These are phyloP conservation scores for Zelleria hepariella DNA, from an alignment of 2,888 invertebrate species.

Conservation along the genomic window DNA sequence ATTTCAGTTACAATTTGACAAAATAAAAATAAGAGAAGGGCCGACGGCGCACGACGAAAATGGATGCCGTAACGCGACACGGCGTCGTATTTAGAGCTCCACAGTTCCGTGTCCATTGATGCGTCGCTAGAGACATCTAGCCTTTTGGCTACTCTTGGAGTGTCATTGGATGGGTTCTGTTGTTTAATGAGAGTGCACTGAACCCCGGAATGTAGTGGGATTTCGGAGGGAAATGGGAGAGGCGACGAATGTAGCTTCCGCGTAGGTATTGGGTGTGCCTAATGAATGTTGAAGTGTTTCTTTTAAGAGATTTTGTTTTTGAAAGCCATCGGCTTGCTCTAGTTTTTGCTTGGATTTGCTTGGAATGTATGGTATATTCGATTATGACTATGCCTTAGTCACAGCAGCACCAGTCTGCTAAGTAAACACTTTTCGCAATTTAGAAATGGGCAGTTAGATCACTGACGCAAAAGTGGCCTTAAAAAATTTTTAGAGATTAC, in stretches of 20 bases:
- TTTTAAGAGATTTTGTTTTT: not conserved
- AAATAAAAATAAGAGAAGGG: conserved; percentile 68
- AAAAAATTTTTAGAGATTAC: too few relatives aligned
- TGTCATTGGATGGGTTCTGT: not conserved
- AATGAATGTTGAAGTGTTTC: not conserved
- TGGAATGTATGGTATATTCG: too few relatives aligned
- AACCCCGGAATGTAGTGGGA: conserved; percentile 26
- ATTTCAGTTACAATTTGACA: conserved; percentile 72
- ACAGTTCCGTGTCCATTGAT: not conserved
- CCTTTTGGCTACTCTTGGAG: not conserved
- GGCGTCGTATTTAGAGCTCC: conserved; percentile 10
- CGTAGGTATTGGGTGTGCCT: not conserved
- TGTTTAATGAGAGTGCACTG: conserved; percentile 66
- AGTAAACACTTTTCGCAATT: too few relatives aligned
- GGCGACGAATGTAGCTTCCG: conserved; percentile 1
- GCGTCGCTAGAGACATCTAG: not conserved
- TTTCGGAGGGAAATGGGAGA: not conserved
- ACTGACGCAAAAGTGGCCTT: too few relatives aligned
- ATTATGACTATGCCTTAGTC: too few relatives aligned
- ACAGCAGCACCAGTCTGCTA: too few relatives aligned
- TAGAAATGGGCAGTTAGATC: too few relatives aligned
- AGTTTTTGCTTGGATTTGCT: not conserved
- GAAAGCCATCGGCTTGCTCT: not conserved
- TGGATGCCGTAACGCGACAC: conserved; percentile 30
- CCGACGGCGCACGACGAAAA: conserved; percentile 12